Evolutionary conservation across 2,888 invertebrate species (phyloP), one percentile per base, ranked within the genome.

Genomic region (Parnassius glacialis): DNA sequence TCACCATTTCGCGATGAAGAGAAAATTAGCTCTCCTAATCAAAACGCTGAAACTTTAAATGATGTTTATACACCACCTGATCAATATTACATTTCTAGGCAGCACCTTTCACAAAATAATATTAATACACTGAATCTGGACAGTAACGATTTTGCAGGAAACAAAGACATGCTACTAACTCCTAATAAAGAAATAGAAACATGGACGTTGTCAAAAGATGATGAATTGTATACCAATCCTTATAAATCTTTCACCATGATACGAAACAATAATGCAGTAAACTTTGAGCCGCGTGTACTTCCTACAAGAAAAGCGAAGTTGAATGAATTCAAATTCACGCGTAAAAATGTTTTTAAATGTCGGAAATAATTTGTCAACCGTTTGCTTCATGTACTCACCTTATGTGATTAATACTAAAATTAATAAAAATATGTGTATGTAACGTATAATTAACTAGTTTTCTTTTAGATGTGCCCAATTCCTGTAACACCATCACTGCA

Each of bases 111-210:
- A 43, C 43, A 44, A 54, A 16, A 54, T 10, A 51, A 51, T 51
- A 51, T 3, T 5, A 25, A 51, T 12, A 51, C 16, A 11, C n/a
- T 52, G 41, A 7, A 45, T 41, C 7, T 44, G 12, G 13, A 59
- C 20, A 41, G 2, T 43, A 42, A 11, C 12, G 44, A 45, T 45
- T 45, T 13, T 51, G 44, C 13, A 9, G 54, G 47, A 57, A 53
- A 42, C 16, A 9, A 54, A 55, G 52, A 25, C 44, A 59, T 44
- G 55, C 57, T 53, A 25, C 3, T 50, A 42, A 50, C 57, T 10
- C 57, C 64, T 58, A 16, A 55, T 52, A 57, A 73, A 61, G 80
- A 83, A 74, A 75, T 82, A 57, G 85, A 87, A 74, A 84, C 81
- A 5, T 85, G 84, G 84, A 76, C 72, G 47, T 70, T 85, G 57